Percentiles rank a stretch among this genome's conserved stretches.
These are phyloP conservation scores for Typhlichthys eigenmanni DNA, from an alignment of 2,797 vertebrate species.

Conservation along the genomic window DNA sequence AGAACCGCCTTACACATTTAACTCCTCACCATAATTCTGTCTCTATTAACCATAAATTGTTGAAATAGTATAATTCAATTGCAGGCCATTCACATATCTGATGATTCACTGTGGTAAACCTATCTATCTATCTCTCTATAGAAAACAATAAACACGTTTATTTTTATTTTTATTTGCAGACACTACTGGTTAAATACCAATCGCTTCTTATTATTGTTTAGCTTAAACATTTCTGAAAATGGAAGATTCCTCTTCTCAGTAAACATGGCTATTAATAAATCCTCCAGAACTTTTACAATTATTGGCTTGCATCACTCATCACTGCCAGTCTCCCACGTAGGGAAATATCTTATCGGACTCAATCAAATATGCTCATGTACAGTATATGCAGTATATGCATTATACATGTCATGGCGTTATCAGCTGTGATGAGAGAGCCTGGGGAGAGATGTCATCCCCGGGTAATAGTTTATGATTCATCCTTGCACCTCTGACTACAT, in stretches of 20 bases:
- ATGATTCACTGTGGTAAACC: conserved; percentile 12
- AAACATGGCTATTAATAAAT: conserved; percentile 53
- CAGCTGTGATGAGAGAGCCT: conserved; percentile 55
- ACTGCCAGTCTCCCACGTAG: neutral
- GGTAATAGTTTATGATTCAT: conserved; percentile 77
- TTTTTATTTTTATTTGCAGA: no score
- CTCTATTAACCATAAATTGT: conserved; percentile 28
- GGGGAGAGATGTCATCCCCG: conserved; percentile 67
- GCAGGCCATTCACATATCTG: conserved; percentile 4
- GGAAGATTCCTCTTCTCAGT: conserved; percentile 51
- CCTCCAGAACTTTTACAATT: conserved; percentile 34
- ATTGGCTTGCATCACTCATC: conserved; percentile 31
- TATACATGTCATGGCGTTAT: conserved; percentile 68
- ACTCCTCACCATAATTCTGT: conserved; percentile 25
- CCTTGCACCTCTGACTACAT: conserved; percentile 79
- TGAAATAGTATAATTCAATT: conserved; percentile 18
- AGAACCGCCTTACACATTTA: neutral
- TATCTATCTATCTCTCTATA: no score
- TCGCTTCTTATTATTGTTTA: conserved; percentile 29
- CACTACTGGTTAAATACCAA: no score
- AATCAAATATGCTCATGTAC: conserved; percentile 31
- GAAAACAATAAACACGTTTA: no score
- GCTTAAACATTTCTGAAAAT: conserved; percentile 52
- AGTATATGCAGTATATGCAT: neutral
- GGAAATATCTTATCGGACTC: conserved; percentile 29